These are phyloP conservation scores for Drosophila planitibia DNA, from an alignment of 2,888 invertebrate genomes.

Conservation along the genomic window DNA sequence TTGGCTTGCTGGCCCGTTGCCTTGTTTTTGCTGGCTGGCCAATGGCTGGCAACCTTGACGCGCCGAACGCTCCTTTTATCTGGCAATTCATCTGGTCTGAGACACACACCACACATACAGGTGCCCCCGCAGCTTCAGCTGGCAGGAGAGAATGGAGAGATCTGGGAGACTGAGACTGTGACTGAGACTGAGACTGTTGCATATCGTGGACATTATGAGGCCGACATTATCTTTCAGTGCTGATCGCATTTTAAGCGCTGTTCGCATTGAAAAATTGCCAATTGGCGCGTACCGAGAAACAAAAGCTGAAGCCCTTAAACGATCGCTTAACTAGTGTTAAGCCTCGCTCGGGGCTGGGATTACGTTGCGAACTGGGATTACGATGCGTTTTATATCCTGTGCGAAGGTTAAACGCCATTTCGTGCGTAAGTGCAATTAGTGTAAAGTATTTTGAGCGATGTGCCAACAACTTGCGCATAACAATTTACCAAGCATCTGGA, in stretches of 20 bases:
- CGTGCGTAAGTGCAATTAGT: constrained; percentile 80
- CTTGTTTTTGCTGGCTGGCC: constrained; percentile 34
- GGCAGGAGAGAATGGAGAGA: constrained; percentile 17
- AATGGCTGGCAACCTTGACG: constrained; percentile 72
- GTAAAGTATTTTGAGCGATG: constrained; percentile 69
- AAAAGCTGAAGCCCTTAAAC: constrained; percentile 70
- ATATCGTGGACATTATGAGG: constrained; percentile 63
- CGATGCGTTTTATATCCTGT: constrained; percentile 60
- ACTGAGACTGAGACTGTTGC: constrained; percentile 19
- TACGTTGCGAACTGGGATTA: constrained; percentile 18
- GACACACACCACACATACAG: constrained; percentile 33
- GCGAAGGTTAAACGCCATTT: constrained; percentile 74
- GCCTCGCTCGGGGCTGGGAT: constrained; percentile 53
- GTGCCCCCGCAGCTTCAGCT: constrained; percentile 40
- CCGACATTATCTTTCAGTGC: constrained; percentile 69
- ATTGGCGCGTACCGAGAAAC: constrained; percentile 46
- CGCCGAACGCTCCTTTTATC: constrained; percentile 53
- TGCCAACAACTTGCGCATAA: constrained; percentile 52
- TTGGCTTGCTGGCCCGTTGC: neutral
- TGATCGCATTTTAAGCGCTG: constrained; percentile 72
- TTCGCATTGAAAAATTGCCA: constrained; percentile 73
- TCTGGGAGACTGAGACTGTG: constrained; percentile 12
- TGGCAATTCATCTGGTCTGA: constrained; percentile 56
- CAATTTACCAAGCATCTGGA: constrained; percentile 28
- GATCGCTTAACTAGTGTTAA: constrained; percentile 81